Evolutionary conservation across 2,888 invertebrate species (phyloP).

Genomic region (Drosophila gaucha): DNA sequence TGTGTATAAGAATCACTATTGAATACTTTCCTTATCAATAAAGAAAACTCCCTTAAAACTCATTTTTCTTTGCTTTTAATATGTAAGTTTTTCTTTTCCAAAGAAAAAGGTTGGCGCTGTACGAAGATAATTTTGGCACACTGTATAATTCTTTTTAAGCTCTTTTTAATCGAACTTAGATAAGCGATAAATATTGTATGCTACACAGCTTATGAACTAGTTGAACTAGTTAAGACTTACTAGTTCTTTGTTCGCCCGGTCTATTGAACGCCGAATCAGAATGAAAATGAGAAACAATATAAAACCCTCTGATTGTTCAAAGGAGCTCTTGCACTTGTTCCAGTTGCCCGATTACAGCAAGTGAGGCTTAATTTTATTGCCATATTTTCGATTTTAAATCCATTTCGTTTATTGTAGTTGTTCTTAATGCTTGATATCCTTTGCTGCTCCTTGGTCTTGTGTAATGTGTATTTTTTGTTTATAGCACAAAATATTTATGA

Average conservation of each 20-base stretch:
- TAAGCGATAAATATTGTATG: background rate
- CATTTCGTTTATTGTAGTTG: constrained; percentile 20
- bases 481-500: constrained; percentile 21
- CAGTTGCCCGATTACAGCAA: background rate
- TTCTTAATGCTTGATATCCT: constrained; percentile 44
- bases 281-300: background rate
- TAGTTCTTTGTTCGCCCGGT: background rate
- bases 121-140: no score
- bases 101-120: no score
- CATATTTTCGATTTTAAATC: constrained; percentile 8
- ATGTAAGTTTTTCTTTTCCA: no score
- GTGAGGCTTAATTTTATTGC: constrained; percentile 2
- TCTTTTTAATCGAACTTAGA: background rate
- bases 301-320: no score
- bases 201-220: background rate
- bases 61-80: no score
- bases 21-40: no score
- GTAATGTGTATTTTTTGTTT: constrained; percentile 34
- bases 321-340: background rate
- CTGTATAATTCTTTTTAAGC: no score
- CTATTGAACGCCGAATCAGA: background rate
- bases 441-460: constrained; percentile 42
- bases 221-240: background rate
- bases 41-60: no score
- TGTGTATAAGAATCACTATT: no score